phyloP scores from a whole-genome alignment of 1,140 invertebrate genomes.

The Penaeus chinensis region DNA sequence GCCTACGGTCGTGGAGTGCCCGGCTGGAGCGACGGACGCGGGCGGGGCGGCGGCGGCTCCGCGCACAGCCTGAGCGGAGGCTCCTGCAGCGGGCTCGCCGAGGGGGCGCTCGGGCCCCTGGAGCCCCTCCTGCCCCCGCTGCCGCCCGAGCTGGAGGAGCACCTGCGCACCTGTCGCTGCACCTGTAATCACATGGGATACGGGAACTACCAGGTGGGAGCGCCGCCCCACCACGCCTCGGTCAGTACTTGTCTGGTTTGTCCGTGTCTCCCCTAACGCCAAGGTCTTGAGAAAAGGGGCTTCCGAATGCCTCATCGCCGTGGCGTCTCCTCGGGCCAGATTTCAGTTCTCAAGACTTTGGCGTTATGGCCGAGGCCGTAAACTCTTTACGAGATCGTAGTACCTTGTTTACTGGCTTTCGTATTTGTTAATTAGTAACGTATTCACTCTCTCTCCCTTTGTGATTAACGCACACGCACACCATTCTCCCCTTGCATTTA shows the following conservation, averaged over 20 bases:
- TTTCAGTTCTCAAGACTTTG: too few relatives aligned
- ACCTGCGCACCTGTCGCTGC: slow-evolving; percentile 64
- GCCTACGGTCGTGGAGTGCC: slow-evolving; percentile 58
- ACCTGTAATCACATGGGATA: slow-evolving; percentile 65
- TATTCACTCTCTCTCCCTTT: too few relatives aligned
- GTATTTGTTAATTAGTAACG: too few relatives aligned
- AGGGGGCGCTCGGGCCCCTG: slow-evolving; percentile 33
- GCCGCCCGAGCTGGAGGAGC: slow-evolving; percentile 62
- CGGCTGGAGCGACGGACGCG: slow-evolving; percentile 50
- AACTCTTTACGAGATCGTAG: too few relatives aligned
- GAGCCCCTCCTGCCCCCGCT: slow-evolving; percentile 55
- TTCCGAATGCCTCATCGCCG: too few relatives aligned
- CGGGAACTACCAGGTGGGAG: slow-evolving; percentile 63
- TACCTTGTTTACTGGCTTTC: too few relatives aligned
- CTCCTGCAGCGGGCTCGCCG: slow-evolving; percentile 38
- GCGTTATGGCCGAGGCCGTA: too few relatives aligned
- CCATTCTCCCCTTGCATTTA: too few relatives aligned
- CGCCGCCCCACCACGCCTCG: slow-evolving; percentile 43
- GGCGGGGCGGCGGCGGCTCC: slow-evolving; percentile 18
- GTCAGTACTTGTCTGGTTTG: slow-evolving; percentile 5
- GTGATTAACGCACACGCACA: too few relatives aligned
- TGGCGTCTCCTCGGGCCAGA: too few relatives aligned
- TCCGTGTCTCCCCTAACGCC: neutral
- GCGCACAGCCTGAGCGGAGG: slow-evolving; percentile 31
- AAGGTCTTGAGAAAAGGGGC: neutral